phyloP scores from a whole-genome alignment of 1,140 invertebrate genomes.

The Drosophila lowei region DNA sequence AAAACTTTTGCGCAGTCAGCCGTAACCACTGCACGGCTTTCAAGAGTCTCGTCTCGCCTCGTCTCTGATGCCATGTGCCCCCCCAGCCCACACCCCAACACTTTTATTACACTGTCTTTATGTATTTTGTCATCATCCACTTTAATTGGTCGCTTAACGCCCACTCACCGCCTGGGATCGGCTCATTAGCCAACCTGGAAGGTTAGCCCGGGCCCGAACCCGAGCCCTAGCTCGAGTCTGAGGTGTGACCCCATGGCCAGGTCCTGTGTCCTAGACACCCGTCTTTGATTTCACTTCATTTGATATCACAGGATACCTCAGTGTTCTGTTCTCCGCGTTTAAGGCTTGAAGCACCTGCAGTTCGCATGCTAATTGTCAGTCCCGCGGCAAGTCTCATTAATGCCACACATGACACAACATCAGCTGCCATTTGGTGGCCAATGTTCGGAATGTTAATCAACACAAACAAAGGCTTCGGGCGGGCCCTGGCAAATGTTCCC shows the following conservation, averaged over 20 bases:
- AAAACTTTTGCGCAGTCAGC: slow-evolving; percentile 70
- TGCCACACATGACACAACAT: slow-evolving; percentile 26
- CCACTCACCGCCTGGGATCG: slow-evolving; percentile 30
- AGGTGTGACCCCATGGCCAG: slow-evolving; percentile 1
- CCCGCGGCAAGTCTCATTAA: slow-evolving; percentile 50
- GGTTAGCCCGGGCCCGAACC: too few species aligned
- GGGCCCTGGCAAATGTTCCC: slow-evolving; percentile 12
- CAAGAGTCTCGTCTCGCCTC: slow-evolving; percentile 5
- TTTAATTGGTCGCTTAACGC: slow-evolving; percentile 73
- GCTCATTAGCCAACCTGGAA: slow-evolving; percentile 49
- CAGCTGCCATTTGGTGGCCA: slow-evolving; percentile 13
- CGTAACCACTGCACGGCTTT: slow-evolving; percentile 43
- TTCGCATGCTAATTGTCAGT: slow-evolving; percentile 40
- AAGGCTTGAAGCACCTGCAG: slow-evolving; percentile 16
- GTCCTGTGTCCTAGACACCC: background rate
- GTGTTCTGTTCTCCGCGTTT: background rate
- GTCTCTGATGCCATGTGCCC: slow-evolving; percentile 19
- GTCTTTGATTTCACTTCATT: slow-evolving; percentile 47
- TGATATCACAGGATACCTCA: slow-evolving; percentile 7
- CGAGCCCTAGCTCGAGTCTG: slow-evolving; percentile 4
- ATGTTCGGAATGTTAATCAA: slow-evolving; percentile 24
- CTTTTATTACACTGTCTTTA: slow-evolving; percentile 41
- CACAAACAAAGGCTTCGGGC: slow-evolving; percentile 26
- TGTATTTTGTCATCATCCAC: slow-evolving; percentile 48
- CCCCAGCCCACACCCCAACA: background rate